Evolutionary conservation across 2,888 invertebrate genomes (phyloP), one percentile per base, ranked within the genome.

Genomic region (Nebria salina): DNA sequence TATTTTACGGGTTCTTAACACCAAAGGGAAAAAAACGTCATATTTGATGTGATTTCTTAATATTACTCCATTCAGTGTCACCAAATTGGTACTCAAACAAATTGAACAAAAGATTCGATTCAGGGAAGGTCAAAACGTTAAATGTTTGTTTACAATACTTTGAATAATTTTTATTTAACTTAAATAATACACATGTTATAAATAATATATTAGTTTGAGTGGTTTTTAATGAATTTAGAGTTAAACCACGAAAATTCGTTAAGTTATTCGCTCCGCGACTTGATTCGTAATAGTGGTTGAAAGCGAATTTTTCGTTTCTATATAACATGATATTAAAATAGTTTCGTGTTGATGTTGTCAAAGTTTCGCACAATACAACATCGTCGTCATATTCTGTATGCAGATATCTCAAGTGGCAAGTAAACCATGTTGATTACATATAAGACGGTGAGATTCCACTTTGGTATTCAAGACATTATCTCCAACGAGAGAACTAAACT

Each of bases 1-100:
- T 79, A 74, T 79, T 79, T 79, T 74, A 79, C 79, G 79, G 42
- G 25, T 65, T 70, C 74, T 79, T 75, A 34, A 34, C 5, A 66
- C 74, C 26, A 72, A 25, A 68, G 9, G 25, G 7, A 20, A 70
- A 20, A 70, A 70, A 70, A 70, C 34, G 70, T 34, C 11, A 7
- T 26, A 25, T 70, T 26, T 34, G 11, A 11, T 70, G 26, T 20
- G 34, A 34, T 34, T 34, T 34, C 34, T 11, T 20, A 70, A 70
- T 70, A 70, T 70, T 70, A 8, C 15, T 4, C 13, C 1, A 11
- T 25, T 5, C 66, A 7, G 11, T 70, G 26, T 34, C 34, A 34
- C 34, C 5, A 34, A 34, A 1, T 34, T 34, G 1, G 34, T 34
- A 1, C 34, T 4, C 34, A 34, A 34, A 34, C 34, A 34, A 34